Evolutionary conservation across 2,797 vertebrate genomes (phyloP).

Genomic region (Xerus rutilus): DNA sequence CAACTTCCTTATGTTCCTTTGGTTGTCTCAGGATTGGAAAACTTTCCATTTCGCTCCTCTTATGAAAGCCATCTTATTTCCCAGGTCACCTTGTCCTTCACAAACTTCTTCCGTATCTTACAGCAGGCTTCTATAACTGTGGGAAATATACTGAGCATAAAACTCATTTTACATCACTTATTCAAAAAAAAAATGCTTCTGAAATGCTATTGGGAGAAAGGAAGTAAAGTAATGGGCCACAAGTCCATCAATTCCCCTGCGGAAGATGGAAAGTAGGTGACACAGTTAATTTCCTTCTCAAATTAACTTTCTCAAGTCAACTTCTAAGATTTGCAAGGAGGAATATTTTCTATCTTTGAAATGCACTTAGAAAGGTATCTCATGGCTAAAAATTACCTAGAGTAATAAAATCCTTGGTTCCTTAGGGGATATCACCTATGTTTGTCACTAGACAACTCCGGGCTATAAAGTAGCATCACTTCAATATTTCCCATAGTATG

Average conservation of each 20-base stretch:
- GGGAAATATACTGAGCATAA: not conserved
- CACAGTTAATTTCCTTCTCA: not conserved
- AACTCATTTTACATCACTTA: not conserved
- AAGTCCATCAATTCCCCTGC: not conserved
- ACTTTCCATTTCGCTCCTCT: not conserved
- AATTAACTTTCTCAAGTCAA: not conserved
- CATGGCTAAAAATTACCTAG: not conserved
- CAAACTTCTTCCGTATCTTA: not conserved
- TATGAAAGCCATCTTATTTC: not conserved
- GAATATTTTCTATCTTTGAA: not conserved
- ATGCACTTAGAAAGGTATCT: not conserved
- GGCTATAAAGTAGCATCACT: not conserved
- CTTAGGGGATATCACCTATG: not conserved
- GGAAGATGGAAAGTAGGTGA: fast-evolving
- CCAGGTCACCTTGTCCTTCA: not conserved
- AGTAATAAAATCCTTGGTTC: not conserved
- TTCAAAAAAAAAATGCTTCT: not conserved
- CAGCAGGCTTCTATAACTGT: not conserved
- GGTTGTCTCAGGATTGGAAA: no score
- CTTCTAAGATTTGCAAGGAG: not conserved
- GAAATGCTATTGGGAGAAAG: not conserved
- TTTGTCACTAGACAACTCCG: not conserved
- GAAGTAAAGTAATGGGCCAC: not conserved
- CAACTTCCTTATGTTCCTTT: not conserved
- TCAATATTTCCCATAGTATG: not conserved